phyloP scores from a whole-genome alignment of 1,140 invertebrate genomes.

The Lordiphosa collinella region DNA sequence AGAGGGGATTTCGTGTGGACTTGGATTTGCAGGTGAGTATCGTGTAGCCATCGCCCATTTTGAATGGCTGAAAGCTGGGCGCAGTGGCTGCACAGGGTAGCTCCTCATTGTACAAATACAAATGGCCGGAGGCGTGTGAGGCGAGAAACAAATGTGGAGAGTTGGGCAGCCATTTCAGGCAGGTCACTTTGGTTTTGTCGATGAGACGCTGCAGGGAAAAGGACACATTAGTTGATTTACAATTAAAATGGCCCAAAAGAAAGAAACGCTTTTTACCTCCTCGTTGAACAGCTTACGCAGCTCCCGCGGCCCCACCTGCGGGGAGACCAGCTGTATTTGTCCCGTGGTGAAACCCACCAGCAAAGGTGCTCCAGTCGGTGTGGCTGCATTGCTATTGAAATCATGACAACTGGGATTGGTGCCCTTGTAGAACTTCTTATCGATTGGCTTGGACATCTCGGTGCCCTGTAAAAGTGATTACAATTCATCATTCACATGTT shows the following conservation, averaged over 20 bases:
- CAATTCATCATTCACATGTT: slow-evolving; percentile 4
- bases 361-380: slow-evolving; percentile 89
- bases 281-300: slow-evolving; percentile 98
- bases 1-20: slow-evolving; percentile 96
- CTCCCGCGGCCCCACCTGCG: slow-evolving; percentile 98
- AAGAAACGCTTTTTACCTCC: slow-evolving; percentile 85
- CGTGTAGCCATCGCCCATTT: slow-evolving; percentile 95
- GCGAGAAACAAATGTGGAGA: slow-evolving; percentile 96
- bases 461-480: slow-evolving; percentile 84
- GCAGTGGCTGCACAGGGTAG: slow-evolving; percentile 90
- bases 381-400: slow-evolving; percentile 93
- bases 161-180: slow-evolving; percentile 97
- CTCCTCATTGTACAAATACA: slow-evolving; percentile 99
- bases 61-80: slow-evolving; percentile 96
- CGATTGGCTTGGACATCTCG: slow-evolving; percentile 96
- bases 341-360: slow-evolving; percentile 98
- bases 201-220: slow-evolving; percentile 88
- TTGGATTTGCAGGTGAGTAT: slow-evolving; percentile 98
- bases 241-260: too few species aligned
- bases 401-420: slow-evolving; percentile 99
- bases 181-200: slow-evolving; percentile 99
- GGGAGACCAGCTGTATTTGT: slow-evolving; percentile 98
- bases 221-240: background rate
- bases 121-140: slow-evolving; percentile 96
- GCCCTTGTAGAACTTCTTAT: slow-evolving; percentile 99